Evolutionary conservation across 2,888 invertebrate species (phyloP), one percentile per base, ranked within the genome.

Genomic region (Diachrysia chrysitis): DNA sequence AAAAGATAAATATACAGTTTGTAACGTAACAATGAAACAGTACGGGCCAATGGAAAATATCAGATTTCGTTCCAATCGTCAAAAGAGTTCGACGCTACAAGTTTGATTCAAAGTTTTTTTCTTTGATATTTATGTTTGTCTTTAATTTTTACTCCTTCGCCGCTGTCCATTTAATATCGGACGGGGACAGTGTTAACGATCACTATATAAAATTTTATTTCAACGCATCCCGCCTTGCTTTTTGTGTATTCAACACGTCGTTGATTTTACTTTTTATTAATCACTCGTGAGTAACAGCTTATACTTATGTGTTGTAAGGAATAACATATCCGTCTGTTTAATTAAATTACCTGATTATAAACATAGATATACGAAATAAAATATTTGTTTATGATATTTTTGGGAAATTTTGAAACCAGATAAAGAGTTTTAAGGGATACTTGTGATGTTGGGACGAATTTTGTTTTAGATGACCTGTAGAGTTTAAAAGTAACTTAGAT

Each of bases 171-270:
- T 94, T 94, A 93, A 94, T 94, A 94, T 93, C 87, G 91, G 88
- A 89, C 89, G 87, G 86, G 87, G 91, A 87, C 89, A 88, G 89
- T 89, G 93, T 95, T 95, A 95, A 95, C 94, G 95, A 93, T 90
- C 94, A 89, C 90, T 92, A 92, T 92, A 95, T 94, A 93, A 93
- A 93, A 93, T 92, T 94, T 94, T 95, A 94, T 95, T 94, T 94
- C 89, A 91, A 92, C 90, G 90, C 88, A 86, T 88, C 90, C 87
- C 84, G 83, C 85, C 81, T 88, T 86, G 85, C 86, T 90, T 90
- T 91, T 92, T 92, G 89, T 90, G 86, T 90, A 88, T 89, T 92
- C 89, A 92, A 94, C 91, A 91, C 90, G 78, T 93, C 91, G 91
- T 93, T 90, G 89, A 86, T 84, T 92, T 93, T 89, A 90, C 85